A percentile compares a stretch with the other conserved stretches of the same genome.
These are phyloP conservation scores for Gari tellinella DNA, from an alignment of 2,888 invertebrate species.

Conservation along the genomic window DNA sequence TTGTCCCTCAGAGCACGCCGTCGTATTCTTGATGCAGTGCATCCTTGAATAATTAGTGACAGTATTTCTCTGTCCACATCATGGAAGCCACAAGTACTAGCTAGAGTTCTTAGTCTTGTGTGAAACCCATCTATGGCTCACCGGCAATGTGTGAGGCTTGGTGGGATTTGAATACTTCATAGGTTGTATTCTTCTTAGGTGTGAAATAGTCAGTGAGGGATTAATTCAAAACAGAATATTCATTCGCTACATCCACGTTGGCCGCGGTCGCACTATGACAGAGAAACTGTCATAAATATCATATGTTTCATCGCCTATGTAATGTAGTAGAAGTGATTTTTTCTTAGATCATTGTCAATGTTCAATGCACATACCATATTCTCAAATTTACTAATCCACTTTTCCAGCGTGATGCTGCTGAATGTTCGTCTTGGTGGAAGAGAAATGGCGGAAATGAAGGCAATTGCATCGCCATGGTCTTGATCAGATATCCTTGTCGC, in stretches of 20 bases:
- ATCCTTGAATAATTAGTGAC: constrained; percentile 34
- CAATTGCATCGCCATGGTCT: too few relatives aligned
- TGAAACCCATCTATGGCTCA: too few relatives aligned
- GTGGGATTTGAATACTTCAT: too few relatives aligned
- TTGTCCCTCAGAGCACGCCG: constrained; percentile 29
- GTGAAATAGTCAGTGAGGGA: constrained; percentile 29
- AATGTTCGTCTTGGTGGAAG: constrained; percentile 2
- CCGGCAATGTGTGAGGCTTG: too few relatives aligned
- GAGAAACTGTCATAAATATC: constrained; percentile 25
- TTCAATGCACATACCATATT: too few relatives aligned
- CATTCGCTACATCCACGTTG: constrained; percentile 6
- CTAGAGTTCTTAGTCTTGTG: constrained; percentile 20
- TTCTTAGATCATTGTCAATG: too few relatives aligned
- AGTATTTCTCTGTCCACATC: too few relatives aligned
- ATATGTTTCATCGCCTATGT: constrained; percentile 24
- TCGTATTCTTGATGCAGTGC: constrained; percentile 14
- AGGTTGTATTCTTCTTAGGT: constrained; percentile 32
- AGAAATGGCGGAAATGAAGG: constrained; percentile 12
- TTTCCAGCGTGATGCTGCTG: not conserved
- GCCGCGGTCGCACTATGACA: not conserved
- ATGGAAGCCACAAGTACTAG: constrained; percentile 31
- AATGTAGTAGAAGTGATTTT: constrained; percentile 24
- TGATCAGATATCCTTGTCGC: too few relatives aligned
- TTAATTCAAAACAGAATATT: constrained; percentile 15
- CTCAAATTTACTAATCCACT: too few relatives aligned